Evolutionary conservation across 2,888 invertebrate species (phyloP).

Genomic region (Calephelis perditalis): DNA sequence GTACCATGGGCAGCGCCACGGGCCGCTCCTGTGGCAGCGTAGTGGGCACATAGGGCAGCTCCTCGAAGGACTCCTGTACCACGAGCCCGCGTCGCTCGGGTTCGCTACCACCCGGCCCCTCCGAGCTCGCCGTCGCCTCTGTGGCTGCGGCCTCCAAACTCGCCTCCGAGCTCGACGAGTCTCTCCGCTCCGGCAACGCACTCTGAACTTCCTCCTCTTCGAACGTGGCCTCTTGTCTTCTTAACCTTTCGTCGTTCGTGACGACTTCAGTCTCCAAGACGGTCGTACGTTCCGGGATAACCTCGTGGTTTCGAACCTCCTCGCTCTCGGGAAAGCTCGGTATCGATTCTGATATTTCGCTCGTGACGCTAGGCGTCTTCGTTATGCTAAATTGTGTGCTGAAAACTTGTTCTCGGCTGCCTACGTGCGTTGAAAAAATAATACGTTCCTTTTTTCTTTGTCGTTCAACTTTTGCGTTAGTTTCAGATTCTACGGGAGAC

Average conservation of each 20-base stretch:
- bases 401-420: conserved; percentile 84
- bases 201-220: conserved; percentile 24
- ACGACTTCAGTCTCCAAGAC: conserved; percentile 7
- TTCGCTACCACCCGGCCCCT: conserved; percentile 74
- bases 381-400: conserved; percentile 81
- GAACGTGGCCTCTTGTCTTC: conserved; percentile 19
- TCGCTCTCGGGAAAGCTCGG: conserved; percentile 77
- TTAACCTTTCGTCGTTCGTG: conserved; percentile 11
- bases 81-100: conserved; percentile 85
- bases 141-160: conserved; percentile 39
- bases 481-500: conserved; percentile 20
- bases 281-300: conserved; percentile 24
- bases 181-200: conserved; percentile 29
- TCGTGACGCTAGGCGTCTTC: conserved; percentile 80
- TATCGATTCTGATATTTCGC: conserved; percentile 76
- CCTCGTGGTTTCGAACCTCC: conserved; percentile 62
- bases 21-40: conserved; percentile 91
- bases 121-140: conserved; percentile 80
- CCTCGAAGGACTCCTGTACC: conserved; percentile 90
- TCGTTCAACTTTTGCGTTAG: conserved; percentile 31
- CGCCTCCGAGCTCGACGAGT: conserved; percentile 36
- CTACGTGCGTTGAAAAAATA: conserved; percentile 82
- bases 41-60: conserved; percentile 93
- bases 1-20: conserved; percentile 88
- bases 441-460: conserved; percentile 61